Percentiles rank a stretch among this genome's conserved stretches.
Evolutionary conservation across 92 coral and sea anemone species (phyloP).

Genomic region (Phymanthus crucifer): DNA sequence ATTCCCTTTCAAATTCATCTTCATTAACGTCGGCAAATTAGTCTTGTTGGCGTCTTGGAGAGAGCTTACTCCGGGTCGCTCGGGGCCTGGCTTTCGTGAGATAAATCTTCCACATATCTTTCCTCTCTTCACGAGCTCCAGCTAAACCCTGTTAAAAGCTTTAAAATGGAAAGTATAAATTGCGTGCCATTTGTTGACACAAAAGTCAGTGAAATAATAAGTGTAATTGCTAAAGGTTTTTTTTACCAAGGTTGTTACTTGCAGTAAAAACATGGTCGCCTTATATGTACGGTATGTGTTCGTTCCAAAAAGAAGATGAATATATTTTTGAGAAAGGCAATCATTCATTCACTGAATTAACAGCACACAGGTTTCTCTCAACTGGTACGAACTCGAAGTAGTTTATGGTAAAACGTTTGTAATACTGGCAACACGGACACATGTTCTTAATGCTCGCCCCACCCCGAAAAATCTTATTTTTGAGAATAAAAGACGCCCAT

Average conservation of each 20-base stretch:
- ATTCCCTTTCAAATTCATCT: constrained; percentile 79
- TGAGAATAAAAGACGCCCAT: not conserved
- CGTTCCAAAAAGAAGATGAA: no score
- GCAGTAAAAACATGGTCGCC: not conserved
- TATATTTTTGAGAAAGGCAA: no score
- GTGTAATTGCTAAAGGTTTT: not conserved
- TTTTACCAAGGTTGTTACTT: not conserved
- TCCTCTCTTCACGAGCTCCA: constrained; percentile 3
- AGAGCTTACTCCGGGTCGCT: constrained; percentile 22
- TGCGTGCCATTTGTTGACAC: not conserved
- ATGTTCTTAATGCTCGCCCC: no score
- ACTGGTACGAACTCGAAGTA: no score
- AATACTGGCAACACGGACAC: no score
- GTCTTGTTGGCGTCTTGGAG: constrained; percentile 62
- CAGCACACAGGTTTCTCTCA: no score
- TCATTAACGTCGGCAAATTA: constrained; percentile 82
- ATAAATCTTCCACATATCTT: constrained; percentile 10
- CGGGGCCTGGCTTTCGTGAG: constrained; percentile 20
- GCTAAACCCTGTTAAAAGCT: not conserved
- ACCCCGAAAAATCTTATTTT: not conserved
- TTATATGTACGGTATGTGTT: no score
- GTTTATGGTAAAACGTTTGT: no score
- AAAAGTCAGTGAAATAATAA: not conserved
- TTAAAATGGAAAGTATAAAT: not conserved
- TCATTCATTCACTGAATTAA: no score